phyloP scores from a whole-genome alignment of 2,888 invertebrate species.

The Allygus modestus region DNA sequence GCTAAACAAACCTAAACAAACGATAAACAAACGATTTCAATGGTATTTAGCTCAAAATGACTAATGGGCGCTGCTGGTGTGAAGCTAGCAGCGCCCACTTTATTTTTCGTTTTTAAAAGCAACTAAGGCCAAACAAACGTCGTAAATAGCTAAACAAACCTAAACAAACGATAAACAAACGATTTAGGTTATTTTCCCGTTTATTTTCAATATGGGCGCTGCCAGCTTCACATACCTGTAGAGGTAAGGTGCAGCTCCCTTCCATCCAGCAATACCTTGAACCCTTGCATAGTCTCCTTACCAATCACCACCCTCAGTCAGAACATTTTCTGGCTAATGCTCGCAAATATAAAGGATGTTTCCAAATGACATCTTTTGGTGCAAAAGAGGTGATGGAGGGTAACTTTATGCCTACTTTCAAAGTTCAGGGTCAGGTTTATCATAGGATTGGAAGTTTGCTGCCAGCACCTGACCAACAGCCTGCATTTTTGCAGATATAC shows the following conservation, averaged over 20 bases:
- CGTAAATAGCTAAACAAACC: too few relatives aligned
- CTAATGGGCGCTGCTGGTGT: too few relatives aligned
- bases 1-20: too few relatives aligned
- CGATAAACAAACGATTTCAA: too few relatives aligned
- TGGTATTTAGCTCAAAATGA: too few relatives aligned
- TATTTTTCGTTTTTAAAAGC: too few relatives aligned
- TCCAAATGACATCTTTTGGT: slow-evolving; percentile 67
- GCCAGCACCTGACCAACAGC: slow-evolving; percentile 61
- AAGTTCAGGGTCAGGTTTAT: slow-evolving; percentile 68
- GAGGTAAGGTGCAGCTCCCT: neutral
- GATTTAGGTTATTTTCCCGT: too few relatives aligned
- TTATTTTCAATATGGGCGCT: too few relatives aligned
- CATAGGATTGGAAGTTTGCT: slow-evolving; percentile 66
- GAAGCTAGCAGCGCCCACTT: too few relatives aligned
- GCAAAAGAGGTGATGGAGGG: slow-evolving; percentile 52
- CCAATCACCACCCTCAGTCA: slow-evolving; percentile 22
- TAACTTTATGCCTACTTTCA: slow-evolving; percentile 66
- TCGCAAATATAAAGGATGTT: slow-evolving; percentile 63
- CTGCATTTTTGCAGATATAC: slow-evolving; percentile 69
- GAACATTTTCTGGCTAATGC: slow-evolving; percentile 60
- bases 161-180: too few relatives aligned
- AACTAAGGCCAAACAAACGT: too few relatives aligned
- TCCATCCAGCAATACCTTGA: neutral
- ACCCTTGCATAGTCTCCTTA: slow-evolving; percentile 43
- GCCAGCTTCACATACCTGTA: too few relatives aligned